Evolutionary conservation across 64 coral and sea anemone species (phyloP).

Genomic region (Pachyseris speciosa): DNA sequence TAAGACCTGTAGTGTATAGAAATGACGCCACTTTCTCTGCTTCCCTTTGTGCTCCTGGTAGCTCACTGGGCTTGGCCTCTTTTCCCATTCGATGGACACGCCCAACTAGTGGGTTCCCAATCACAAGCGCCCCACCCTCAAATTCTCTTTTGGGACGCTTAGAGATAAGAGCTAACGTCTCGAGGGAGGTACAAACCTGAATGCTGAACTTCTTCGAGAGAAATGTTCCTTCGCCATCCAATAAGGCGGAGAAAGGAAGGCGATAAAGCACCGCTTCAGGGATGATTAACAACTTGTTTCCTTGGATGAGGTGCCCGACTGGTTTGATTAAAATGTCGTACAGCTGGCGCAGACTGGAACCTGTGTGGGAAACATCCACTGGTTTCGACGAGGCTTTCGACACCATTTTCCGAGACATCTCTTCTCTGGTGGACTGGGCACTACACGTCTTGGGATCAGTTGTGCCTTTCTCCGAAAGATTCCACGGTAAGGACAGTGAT

Average conservation of each 20-base stretch:
- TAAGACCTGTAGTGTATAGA: neutral
- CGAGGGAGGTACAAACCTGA: constrained; percentile 9
- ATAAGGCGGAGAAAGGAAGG: constrained; percentile 22
- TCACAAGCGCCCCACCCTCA: constrained; percentile 11
- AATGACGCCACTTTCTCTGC: neutral
- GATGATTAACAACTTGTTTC: constrained; percentile 35
- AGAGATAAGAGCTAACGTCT: neutral
- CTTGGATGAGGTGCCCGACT: constrained; percentile 7
- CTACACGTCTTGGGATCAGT: neutral
- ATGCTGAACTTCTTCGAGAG: constrained; percentile 21
- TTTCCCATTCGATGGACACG: neutral
- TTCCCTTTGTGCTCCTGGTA: constrained; percentile 18
- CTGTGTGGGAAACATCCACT: neutral
- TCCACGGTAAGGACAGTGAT: neutral
- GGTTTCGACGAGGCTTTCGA: neutral
- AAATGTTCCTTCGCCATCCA: neutral
- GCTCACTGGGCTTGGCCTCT: neutral
- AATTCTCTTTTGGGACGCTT: neutral
- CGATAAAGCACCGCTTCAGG: constrained; percentile 7
- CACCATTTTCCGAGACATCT: neutral
- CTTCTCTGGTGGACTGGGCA: neutral
- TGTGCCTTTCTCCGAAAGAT: neutral
- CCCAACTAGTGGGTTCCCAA: constrained; percentile 27
- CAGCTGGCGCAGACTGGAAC: neutral
- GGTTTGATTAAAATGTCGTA: constrained; percentile 45